Percentiles rank a stretch among this genome's conserved stretches.
phyloP scores from a whole-genome alignment of 2,888 invertebrate species.

The Caenorhabditis japonica region DNA sequence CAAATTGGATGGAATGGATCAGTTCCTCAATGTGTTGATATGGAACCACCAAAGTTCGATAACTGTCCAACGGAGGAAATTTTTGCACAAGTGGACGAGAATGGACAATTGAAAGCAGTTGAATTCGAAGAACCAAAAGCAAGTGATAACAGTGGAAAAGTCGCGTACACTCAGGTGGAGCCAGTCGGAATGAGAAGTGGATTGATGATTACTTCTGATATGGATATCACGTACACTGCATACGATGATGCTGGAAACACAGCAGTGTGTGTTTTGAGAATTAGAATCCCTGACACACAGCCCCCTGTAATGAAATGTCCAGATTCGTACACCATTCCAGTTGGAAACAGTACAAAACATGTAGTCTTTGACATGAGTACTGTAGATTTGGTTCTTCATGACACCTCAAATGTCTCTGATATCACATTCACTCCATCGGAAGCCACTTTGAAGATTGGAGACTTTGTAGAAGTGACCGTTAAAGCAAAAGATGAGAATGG shows the following conservation, averaged over 20 bases:
- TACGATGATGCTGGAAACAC: slow-evolving; percentile 97
- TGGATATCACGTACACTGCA: slow-evolving; percentile 85
- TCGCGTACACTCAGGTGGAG: slow-evolving; percentile 91
- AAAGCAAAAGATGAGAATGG: slow-evolving; percentile 72
- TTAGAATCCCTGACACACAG: slow-evolving; percentile 80
- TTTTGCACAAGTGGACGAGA: slow-evolving; percentile 85
- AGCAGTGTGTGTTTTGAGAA: slow-evolving; percentile 95
- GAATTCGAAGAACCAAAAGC: slow-evolving; percentile 94
- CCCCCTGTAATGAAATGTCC: slow-evolving; percentile 77
- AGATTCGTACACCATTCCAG: slow-evolving; percentile 74
- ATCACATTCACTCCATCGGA: slow-evolving; percentile 71
- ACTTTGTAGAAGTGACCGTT: slow-evolving; percentile 64
- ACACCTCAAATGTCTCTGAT: slow-evolving; percentile 74
- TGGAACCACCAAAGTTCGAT: slow-evolving; percentile 95
- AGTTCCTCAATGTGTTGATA: slow-evolving; percentile 81
- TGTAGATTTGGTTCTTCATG: slow-evolving; percentile 74
- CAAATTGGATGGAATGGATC: slow-evolving; percentile 77
- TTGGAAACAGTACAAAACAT: slow-evolving; percentile 58
- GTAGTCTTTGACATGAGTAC: slow-evolving; percentile 73
- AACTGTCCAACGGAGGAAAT: slow-evolving; percentile 95
- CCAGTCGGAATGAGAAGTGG: slow-evolving; percentile 85
- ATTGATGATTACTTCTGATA: slow-evolving; percentile 63
- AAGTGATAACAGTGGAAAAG: slow-evolving; percentile 90
- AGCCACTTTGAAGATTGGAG: slow-evolving; percentile 63
- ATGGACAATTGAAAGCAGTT: slow-evolving; percentile 87